Conservation (phyloP, 1,140 invertebrate species). For the Drosophila athabasca region DNA sequence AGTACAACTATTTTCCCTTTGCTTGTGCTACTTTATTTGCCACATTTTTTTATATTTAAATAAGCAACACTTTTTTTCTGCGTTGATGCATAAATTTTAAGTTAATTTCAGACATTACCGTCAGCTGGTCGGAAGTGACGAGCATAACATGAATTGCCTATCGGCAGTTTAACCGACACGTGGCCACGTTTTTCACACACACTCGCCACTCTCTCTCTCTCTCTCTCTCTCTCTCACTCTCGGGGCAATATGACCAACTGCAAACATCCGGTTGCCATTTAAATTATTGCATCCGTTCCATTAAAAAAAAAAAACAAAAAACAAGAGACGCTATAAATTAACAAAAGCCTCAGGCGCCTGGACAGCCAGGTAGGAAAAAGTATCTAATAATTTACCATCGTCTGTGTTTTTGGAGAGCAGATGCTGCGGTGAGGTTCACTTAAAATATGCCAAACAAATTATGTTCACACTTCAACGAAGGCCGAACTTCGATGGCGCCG, state of each 20-base stretch:
- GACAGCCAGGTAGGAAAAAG: not conserved
- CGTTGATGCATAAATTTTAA: not conserved
- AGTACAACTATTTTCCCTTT: conserved; percentile 4
- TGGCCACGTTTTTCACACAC: conserved; percentile 7
- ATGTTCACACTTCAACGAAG: conserved; percentile 70
- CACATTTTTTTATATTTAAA: conserved; percentile 20
- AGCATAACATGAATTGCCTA: not conserved
- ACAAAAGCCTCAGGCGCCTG: not conserved
- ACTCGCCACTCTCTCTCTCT: not conserved
- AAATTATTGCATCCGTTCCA: conserved; percentile 6
- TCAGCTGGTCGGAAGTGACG: not conserved
- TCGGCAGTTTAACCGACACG: conserved; percentile 5
- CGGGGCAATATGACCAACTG: not conserved
- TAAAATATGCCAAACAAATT: conserved; percentile 67
- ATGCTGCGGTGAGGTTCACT: conserved; percentile 55
- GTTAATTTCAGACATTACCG: conserved; percentile 2
- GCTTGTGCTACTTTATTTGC: not conserved
- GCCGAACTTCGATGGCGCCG: conserved; percentile 44
- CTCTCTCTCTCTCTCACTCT: not conserved
- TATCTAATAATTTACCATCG: conserved; percentile 36
- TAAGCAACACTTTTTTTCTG: not conserved
- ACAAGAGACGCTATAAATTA: not conserved
- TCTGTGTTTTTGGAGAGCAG: conserved; percentile 28
- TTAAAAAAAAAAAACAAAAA: not conserved
- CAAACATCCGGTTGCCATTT: conserved; percentile 4